Evolutionary conservation across 2,113 vertebrate species (phyloP), one percentile per base, ranked within the genome.

Genomic region (Xenopus laevis): DNA sequence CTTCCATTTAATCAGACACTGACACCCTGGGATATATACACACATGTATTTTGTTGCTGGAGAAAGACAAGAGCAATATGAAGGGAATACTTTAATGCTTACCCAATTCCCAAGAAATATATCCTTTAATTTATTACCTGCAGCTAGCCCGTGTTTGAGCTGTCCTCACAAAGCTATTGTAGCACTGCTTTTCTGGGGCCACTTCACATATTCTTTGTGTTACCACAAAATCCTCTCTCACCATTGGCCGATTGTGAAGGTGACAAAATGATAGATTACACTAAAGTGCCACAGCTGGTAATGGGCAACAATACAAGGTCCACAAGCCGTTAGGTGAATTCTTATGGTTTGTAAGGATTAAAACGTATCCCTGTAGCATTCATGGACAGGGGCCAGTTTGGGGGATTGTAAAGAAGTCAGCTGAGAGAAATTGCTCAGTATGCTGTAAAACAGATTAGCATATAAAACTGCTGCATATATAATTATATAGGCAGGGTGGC

Each of bases 221-320:
- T 65, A 53, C 40, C 53, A 21, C 15, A 16, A 1, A 65, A 33
- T 15, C 21, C 47, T 18, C 33, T 61, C 44, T 20, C 20, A 33
- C 47, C 53, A 61, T 62, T 64, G 44, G 50, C 13, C 70, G 59
- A 77, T 70, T 77, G 16, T 70, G 10, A 57, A 70, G 23, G 61
- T 70, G 74, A 46, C 74, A 77, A 40, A 63, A 70, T 77, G 74
- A 77, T 70, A 57, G 33, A 77, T 77, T 70, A 57, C 30, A 40
- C 23, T 75, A 68, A 68, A 27, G 50, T 44, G 52, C 16, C 30
- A 13, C 23, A 52, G 21, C 20, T 18, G 59, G 27, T 50, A 27
- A 27, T 27, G 4, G 23, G 23, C 23, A 27, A 27, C 23, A 27
- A 27, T 27, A 27, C 23, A 27, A 27, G 23, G 47, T 50, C 47